Percentiles rank a stretch among this genome's conserved stretches.
Conservation (phyloP, 2,888 invertebrate genomes). For the Cerastis rubricosa region DNA sequence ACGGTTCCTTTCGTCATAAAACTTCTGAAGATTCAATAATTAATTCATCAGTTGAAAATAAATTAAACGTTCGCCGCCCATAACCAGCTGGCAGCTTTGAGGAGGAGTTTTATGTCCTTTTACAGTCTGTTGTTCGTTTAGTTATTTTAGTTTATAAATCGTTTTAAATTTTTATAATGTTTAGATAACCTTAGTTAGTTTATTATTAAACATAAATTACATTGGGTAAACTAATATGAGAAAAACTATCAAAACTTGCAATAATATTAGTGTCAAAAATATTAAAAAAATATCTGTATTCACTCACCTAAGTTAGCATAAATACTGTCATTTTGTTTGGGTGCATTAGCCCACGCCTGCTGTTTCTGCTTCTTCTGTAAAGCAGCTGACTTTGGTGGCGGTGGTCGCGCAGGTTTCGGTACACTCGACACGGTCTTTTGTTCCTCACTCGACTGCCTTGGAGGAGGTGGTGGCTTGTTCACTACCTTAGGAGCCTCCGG, state of each 20-base stretch:
- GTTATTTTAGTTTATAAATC: neutral
- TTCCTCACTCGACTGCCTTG: constrained; percentile 90
- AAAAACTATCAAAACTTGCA: neutral
- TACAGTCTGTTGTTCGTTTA: neutral
- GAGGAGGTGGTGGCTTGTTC: constrained; percentile 95
- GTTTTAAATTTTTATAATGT: neutral
- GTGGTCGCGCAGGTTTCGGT: constrained; percentile 93
- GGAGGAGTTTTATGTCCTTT: neutral
- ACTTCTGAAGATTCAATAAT: constrained; percentile 7
- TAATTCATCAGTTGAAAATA: neutral
- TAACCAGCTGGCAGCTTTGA: neutral
- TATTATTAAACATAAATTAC: neutral
- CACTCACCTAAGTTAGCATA: constrained; percentile 95
- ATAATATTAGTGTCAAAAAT: neutral
- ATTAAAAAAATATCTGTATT: neutral
- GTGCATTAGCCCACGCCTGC: constrained; percentile 84
- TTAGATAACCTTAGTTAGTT: no score
- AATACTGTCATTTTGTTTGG: constrained; percentile 90
- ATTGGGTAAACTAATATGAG: neutral
- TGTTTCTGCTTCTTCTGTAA: constrained; percentile 91
- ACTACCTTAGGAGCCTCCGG: constrained; percentile 83
- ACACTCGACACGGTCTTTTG: constrained; percentile 88
- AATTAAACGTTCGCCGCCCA: neutral
- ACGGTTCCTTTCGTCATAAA: constrained; percentile 3
- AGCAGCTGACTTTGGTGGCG: constrained; percentile 93